Base-by-base conservation (phyloP, 2,113 vertebrate species). In the Oryzias javanicus region DNA sequence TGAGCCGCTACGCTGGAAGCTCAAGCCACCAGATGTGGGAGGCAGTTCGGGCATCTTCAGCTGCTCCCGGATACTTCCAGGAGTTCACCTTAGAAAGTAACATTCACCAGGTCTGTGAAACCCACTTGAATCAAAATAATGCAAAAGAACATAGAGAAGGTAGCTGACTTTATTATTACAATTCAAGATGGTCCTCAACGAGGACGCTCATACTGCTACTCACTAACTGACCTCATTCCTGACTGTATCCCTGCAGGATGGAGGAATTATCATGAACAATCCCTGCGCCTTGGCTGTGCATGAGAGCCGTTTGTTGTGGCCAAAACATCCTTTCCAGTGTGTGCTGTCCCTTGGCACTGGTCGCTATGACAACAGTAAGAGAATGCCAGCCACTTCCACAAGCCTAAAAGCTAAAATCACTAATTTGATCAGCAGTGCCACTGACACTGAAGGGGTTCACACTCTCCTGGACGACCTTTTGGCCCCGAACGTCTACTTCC, bases 361-460 rank as follows among this genome's bases (percentile, higher is more conserved):
- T 25, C 89, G 87, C 48, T 88, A 86, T 71, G 89, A 91, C 74
- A 90, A 69, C 35, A 71, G 63, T 7, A 90, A 74, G 68, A 81
- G 72, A 64, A 72, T 73, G n/a, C 75, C 85, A 20, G 74, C 70
- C 40, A 91, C 90, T 2, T 90, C 88, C 65, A 92, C 90, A 15
- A 92, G 89, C 70, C 72, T 92, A 24, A 80, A 85, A 45, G 86
- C 88, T 66, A 92, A 92, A 81, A 90, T 92, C 78, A 90, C 77
- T 76, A 89, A 82, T 76, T 70, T 92, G 13, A 90, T 92, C 64
- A 58, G 82, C 80, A 92, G 91, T 6, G 91, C 91, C 55, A 92
- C 90, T 0, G 90, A 92, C 78, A 92, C 91, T 0, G 91, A 92
- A 59, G 91, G 91, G 20, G 91, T 92, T 22, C 91, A 92, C 77